A percentile compares a stretch with the other conserved stretches of the same genome.
phyloP scores from a whole-genome alignment of 2,888 invertebrate genomes.

The Clusia tigrina region DNA sequence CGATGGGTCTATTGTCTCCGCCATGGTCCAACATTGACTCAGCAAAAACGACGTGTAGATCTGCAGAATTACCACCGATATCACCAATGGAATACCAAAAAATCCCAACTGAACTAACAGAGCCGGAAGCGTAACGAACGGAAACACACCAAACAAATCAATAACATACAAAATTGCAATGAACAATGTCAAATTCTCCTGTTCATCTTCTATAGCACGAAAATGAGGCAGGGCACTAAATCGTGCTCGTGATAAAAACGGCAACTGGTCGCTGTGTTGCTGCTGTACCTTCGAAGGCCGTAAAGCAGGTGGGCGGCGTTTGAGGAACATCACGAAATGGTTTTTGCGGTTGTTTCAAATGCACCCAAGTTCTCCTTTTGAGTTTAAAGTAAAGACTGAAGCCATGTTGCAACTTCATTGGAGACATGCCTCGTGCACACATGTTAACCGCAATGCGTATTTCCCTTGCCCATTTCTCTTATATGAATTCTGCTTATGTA shows the following conservation, averaged over 20 bases:
- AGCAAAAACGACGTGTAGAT: slow-evolving; percentile 83
- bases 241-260: slow-evolving; percentile 55
- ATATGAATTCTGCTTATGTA: too few species aligned
- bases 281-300: slow-evolving; percentile 34
- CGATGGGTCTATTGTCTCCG: slow-evolving; percentile 74
- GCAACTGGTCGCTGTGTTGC: slow-evolving; percentile 53
- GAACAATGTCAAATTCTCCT: slow-evolving; percentile 69
- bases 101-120: slow-evolving; percentile 79
- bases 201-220: slow-evolving; percentile 45
- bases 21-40: slow-evolving; percentile 83
- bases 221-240: slow-evolving; percentile 61
- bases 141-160: slow-evolving; percentile 85
- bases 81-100: slow-evolving; percentile 75
- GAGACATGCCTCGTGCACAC: not conserved
- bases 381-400: slow-evolving; percentile 1
- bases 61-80: slow-evolving; percentile 74
- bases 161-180: slow-evolving; percentile 80
- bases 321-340: slow-evolving; percentile 31
- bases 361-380: not conserved
- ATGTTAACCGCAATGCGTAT: too few species aligned
- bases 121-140: slow-evolving; percentile 78
- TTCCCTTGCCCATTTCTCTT: too few species aligned
- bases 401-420: slow-evolving; percentile 17
- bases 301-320: slow-evolving; percentile 28
- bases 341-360: not conserved